phyloP scores from a whole-genome alignment of 1,140 invertebrate species.

The Drosophila albomicans region DNA sequence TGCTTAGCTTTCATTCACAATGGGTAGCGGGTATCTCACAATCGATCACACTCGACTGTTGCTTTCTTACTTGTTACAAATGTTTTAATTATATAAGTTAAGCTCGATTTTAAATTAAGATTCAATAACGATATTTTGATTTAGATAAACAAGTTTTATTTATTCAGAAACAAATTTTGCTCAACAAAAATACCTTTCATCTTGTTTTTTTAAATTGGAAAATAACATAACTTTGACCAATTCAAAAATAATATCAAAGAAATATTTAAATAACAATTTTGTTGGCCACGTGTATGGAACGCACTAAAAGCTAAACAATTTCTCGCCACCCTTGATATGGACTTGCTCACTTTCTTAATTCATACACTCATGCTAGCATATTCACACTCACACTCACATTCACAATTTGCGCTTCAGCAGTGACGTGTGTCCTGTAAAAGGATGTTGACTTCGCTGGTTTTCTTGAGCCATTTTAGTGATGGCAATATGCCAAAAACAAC shows the following conservation, averaged over 20 bases:
- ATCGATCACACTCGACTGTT: too few species aligned
- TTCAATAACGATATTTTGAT: too few species aligned
- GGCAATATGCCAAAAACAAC: conserved; percentile 60
- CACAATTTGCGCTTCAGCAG: conserved; percentile 8
- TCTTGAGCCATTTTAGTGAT: conserved; percentile 48
- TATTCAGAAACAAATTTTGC: too few species aligned
- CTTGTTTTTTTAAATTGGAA: too few species aligned
- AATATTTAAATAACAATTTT: conserved; percentile 50
- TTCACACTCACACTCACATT: neutral
- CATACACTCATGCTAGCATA: neutral
- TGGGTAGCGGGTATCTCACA: too few species aligned
- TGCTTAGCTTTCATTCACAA: too few species aligned
- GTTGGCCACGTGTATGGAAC: conserved; percentile 57
- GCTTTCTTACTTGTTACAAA: too few species aligned
- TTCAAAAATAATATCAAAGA: neutral
- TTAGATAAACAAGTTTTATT: too few species aligned
- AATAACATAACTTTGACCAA: too few species aligned
- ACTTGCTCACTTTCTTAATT: conserved; percentile 6
- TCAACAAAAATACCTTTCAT: too few species aligned
- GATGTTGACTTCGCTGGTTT: conserved; percentile 52
- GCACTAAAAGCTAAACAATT: conserved; percentile 77
- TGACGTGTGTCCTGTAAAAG: conserved; percentile 30
- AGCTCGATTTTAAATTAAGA: too few species aligned
- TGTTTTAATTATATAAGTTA: too few species aligned
- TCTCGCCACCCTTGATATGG: conserved; percentile 23